Evolutionary conservation across 2,797 vertebrate genomes (phyloP).

Genomic region (Oryzias sinensis): DNA sequence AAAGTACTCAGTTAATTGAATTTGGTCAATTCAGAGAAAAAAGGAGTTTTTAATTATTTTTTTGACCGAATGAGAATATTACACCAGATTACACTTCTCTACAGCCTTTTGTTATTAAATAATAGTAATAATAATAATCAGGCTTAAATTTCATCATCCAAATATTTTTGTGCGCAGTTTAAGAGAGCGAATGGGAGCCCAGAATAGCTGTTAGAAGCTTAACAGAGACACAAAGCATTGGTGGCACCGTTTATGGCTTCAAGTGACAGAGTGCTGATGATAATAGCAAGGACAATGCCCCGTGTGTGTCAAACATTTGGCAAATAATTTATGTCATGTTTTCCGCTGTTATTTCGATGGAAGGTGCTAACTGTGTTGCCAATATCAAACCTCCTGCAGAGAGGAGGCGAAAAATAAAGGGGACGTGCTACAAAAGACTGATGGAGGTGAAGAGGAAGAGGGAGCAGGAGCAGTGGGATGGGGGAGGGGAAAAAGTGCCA

Average conservation of each 20-base stretch:
- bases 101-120: constrained; percentile 9
- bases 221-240: constrained; percentile 85
- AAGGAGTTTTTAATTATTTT: too few relatives aligned
- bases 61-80: not conserved
- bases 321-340: constrained; percentile 99
- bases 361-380: constrained; percentile 92
- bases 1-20: constrained; percentile 6
- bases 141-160: constrained; percentile 22
- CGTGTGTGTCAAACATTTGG: constrained; percentile 94
- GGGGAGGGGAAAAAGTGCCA: constrained; percentile 83
- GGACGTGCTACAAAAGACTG: constrained; percentile 65
- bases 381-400: constrained; percentile 89
- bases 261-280: constrained; percentile 93
- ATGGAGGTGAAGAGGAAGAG: constrained; percentile 68
- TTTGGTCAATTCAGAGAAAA: not conserved
- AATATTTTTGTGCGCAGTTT: constrained; percentile 25
- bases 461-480: constrained; percentile 63
- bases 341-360: constrained; percentile 92
- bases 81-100: not conserved
- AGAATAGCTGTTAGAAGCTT: constrained; percentile 77
- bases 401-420: constrained; percentile 53
- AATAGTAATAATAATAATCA: not conserved
- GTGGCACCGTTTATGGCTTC: constrained; percentile 87
- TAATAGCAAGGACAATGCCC: constrained; percentile 96
- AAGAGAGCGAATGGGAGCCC: constrained; percentile 44